These are phyloP conservation scores for Cephus runcator DNA, from an alignment of 2,888 invertebrate genomes.

Conservation along the genomic window DNA sequence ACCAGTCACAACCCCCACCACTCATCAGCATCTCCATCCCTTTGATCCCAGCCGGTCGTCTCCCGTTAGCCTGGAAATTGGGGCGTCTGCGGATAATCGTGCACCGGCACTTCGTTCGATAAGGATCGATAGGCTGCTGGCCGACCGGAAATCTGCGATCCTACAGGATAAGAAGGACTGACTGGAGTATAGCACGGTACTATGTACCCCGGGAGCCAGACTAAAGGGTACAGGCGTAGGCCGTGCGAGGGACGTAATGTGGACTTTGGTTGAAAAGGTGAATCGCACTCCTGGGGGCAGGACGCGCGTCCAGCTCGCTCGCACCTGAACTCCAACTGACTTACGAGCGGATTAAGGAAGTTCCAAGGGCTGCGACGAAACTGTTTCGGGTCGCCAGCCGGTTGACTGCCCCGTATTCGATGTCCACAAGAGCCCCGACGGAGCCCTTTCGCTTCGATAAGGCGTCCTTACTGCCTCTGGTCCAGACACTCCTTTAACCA, in stretches of 20 bases:
- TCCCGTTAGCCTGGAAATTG: too few species aligned
- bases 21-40: too few species aligned
- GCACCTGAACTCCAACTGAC: conserved; percentile 47
- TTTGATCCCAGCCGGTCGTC: too few species aligned
- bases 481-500: neutral
- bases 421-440: conserved; percentile 25
- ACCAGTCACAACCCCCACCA: too few species aligned
- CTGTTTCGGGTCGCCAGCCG: conserved; percentile 43
- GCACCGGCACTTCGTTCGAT: too few species aligned
- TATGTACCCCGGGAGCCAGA: too few species aligned
- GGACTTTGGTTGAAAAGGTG: conserved; percentile 50
- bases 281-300: conserved; percentile 47
- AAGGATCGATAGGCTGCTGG: too few species aligned
- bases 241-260: conserved; percentile 28
- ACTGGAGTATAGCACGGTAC: too few species aligned
- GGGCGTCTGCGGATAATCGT: too few species aligned
- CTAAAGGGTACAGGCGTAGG: too few species aligned
- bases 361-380: conserved; percentile 28
- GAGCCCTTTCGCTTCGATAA: neutral
- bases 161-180: too few species aligned
- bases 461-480: neutral
- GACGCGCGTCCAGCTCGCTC: conserved; percentile 49
- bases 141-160: too few species aligned
- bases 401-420: conserved; percentile 39
- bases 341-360: conserved; percentile 54